Evolutionary conservation across 2,797 vertebrate species (phyloP).

Genomic region (Coregonus sp.): DNA sequence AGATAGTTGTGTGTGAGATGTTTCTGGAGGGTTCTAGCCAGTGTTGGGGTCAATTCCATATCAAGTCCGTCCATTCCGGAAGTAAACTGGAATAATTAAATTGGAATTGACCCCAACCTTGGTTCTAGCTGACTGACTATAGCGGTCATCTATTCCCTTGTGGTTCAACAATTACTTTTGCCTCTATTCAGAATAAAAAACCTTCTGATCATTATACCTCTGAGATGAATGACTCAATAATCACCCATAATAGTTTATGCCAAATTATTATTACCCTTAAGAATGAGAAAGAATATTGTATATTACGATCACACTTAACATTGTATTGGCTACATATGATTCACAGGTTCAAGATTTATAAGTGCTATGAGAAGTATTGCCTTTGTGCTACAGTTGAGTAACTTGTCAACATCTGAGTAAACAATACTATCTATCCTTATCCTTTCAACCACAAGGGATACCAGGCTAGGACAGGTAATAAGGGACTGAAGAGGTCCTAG

Average conservation of each 20-base stretch:
- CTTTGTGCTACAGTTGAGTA: not conserved
- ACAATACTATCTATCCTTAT: not conserved
- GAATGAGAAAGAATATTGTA: not conserved
- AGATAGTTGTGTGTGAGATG: not conserved
- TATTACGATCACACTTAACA: not conserved
- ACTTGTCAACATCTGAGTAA: not conserved
- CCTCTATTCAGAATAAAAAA: not conserved
- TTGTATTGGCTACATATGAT: not conserved
- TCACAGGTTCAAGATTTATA: slow-evolving; percentile 22
- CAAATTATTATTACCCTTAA: not conserved
- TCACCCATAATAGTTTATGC: not conserved
- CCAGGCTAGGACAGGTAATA: not conserved
- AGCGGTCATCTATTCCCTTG: slow-evolving; percentile 33
- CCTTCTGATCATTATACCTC: not conserved
- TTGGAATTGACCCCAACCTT: not conserved
- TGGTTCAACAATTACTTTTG: not conserved
- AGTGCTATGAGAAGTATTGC: slow-evolving; percentile 37
- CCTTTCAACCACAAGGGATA: slow-evolving; percentile 10
- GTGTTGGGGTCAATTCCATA: not conserved
- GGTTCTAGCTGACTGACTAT: not conserved
- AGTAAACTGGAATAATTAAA: not conserved
- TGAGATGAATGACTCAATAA: not conserved
- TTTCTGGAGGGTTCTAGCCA: not conserved
- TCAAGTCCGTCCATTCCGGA: not conserved
- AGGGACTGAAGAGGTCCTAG: slow-evolving; percentile 30